Conservation (phyloP, 1,140 invertebrate genomes). For the Philaenus spumarius region DNA sequence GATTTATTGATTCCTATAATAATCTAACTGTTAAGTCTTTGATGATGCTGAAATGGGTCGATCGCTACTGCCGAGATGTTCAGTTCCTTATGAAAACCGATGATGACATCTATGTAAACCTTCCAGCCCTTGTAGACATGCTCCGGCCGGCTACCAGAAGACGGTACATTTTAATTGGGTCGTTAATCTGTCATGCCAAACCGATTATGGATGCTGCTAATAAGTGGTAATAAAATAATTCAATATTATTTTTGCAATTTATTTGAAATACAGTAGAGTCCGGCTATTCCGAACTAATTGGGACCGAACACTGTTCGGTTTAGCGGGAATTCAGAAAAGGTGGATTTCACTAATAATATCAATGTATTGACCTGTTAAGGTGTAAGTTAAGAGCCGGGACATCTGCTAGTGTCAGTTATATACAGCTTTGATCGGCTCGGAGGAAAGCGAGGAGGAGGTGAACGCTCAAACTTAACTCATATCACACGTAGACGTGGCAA, state of each 20-base stretch:
- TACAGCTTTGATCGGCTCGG: too few relatives aligned
- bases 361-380: too few relatives aligned
- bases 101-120: slow-evolving; percentile 78
- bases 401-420: too few relatives aligned
- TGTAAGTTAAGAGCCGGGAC: too few relatives aligned
- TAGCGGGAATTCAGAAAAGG: too few relatives aligned
- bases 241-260: background rate
- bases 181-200: slow-evolving; percentile 37
- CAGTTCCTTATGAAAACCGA: slow-evolving; percentile 75
- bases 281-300: too few relatives aligned
- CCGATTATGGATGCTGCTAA: slow-evolving; percentile 37
- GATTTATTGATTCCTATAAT: slow-evolving; percentile 84
- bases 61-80: slow-evolving; percentile 51
- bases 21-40: slow-evolving; percentile 88
- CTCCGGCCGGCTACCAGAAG: slow-evolving; percentile 42
- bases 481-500: too few relatives aligned
- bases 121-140: slow-evolving; percentile 66
- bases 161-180: slow-evolving; percentile 34
- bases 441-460: too few relatives aligned
- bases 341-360: too few relatives aligned
- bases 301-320: too few relatives aligned
- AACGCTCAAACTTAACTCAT: too few relatives aligned
- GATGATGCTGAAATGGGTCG: slow-evolving; percentile 77
- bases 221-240: slow-evolving; percentile 37
- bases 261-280: too few relatives aligned